A percentile compares a stretch with the other conserved stretches of the same genome.
phyloP scores from a whole-genome alignment of 2,113 vertebrate species.

The Phalacrocorax carbo region DNA sequence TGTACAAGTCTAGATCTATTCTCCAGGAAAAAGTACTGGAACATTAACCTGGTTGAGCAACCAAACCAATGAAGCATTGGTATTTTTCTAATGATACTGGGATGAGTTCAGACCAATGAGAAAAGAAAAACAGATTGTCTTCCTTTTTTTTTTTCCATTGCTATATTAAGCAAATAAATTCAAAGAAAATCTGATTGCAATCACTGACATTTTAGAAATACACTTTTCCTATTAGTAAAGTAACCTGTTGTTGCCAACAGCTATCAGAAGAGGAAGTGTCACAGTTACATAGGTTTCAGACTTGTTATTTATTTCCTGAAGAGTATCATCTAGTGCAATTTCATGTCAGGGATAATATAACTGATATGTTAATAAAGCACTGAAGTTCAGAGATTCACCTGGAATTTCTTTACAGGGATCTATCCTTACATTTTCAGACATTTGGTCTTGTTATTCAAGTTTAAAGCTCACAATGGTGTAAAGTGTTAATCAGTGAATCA shows the following conservation, averaged over 20 bases:
- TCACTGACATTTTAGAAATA: slow-evolving; percentile 15
- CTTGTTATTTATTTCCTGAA: background rate
- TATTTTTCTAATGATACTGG: slow-evolving; percentile 13
- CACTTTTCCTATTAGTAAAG: background rate
- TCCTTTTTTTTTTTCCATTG: background rate
- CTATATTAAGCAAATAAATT: background rate
- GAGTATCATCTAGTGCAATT: background rate
- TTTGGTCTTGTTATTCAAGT: background rate
- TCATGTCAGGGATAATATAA: background rate
- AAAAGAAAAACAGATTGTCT: background rate
- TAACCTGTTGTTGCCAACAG: background rate
- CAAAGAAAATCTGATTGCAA: background rate
- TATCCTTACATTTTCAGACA: background rate
- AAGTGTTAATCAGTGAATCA: background rate
- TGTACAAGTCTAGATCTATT: background rate
- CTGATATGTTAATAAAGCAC: background rate
- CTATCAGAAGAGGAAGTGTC: background rate
- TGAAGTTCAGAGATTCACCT: background rate
- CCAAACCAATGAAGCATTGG: background rate
- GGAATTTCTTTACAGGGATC: background rate
- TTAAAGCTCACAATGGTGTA: background rate
- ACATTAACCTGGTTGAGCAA: slow-evolving; percentile 27
- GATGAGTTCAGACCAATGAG: background rate
- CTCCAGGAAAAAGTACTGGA: slow-evolving; percentile 10
- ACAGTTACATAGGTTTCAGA: background rate